Base-by-base conservation (phyloP, 1,140 invertebrate species). In the Phortica variegata region DNA sequence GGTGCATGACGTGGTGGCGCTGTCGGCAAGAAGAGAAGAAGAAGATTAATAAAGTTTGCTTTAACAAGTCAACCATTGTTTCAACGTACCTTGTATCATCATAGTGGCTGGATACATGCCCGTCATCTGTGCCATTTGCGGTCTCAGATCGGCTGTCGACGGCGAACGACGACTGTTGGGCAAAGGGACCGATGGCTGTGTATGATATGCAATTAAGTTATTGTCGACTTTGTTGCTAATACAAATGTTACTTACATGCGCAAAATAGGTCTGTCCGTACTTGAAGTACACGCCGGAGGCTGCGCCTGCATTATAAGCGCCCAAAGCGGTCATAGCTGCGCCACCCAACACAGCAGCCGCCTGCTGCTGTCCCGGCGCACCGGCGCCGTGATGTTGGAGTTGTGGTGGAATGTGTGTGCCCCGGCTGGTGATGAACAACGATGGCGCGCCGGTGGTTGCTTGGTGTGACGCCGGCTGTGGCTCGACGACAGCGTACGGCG, bases 191-290 rank as follows among this genome's bases (percentile, higher is more conserved):
- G 72, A 61, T 20, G 73, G 73, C 73, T 75, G 34, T 9, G 54
- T n/a, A n/a, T n/a, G n/a, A n/a, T n/a, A n/a, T n/a, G n/a, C n/a
- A n/a, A n/a, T n/a, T n/a, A n/a, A n/a, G n/a, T n/a, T n/a, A n/a
- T n/a, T n/a, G n/a, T n/a, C n/a, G n/a, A n/a, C n/a, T n/a, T n/a
- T n/a, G n/a, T n/a, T n/a, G n/a, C n/a, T n/a, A n/a, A n/a, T n/a
- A n/a, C n/a, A n/a, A n/a, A 0, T 0, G 1, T 0, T 6, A 71
- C 68, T 71, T 58, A 76, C 73, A 54, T 76, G 73, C 49, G 73
- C 73, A 58, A 71, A 74, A 72, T 74, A 75, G 34, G 73, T 65
- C 51, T 75, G 73, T 50, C 73, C 73, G 43, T 76, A 76, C 58
- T 76, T 76, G 42, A 76, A 53, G 61, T 75, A 76, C 16, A 76